phyloP scores from a whole-genome alignment of 2,797 vertebrate species.

The Typhlichthys eigenmanni region DNA sequence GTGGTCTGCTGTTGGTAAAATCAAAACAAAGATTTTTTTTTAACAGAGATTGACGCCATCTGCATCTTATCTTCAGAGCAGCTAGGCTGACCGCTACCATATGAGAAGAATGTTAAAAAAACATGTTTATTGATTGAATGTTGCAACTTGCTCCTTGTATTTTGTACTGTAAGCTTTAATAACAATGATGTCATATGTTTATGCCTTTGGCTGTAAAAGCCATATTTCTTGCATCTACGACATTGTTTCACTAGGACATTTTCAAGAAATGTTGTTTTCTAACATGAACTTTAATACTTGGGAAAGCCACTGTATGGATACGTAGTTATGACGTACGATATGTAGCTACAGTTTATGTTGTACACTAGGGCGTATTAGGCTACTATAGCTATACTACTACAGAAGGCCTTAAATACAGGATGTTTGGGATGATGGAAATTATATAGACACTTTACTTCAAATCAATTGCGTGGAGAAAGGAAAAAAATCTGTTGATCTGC shows the following conservation, averaged over 20 bases:
- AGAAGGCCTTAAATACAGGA: background rate
- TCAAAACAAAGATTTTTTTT: slow-evolving; percentile 69
- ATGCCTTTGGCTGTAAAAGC: no score
- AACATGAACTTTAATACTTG: background rate
- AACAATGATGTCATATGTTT: slow-evolving; percentile 29
- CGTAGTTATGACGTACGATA: background rate
- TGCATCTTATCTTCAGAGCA: slow-evolving; percentile 58
- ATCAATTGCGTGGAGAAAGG: no score
- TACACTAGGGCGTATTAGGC: background rate
- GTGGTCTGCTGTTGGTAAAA: slow-evolving; percentile 52
- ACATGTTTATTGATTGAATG: background rate
- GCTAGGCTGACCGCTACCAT: slow-evolving; percentile 26
- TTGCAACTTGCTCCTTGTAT: slow-evolving; percentile 8
- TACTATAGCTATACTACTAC: slow-evolving; percentile 4
- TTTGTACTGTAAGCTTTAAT: slow-evolving; percentile 29
- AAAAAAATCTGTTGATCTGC: no score
- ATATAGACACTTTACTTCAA: no score
- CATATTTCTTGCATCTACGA: no score
- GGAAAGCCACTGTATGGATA: background rate
- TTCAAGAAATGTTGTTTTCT: background rate
- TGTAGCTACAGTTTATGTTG: background rate
- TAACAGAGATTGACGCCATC: slow-evolving; percentile 51
- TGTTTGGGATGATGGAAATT: no score
- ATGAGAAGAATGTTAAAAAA: slow-evolving; percentile 7
- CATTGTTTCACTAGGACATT: no score